Percentiles rank a stretch among this genome's conserved stretches.
phyloP scores from a whole-genome alignment of 2,797 vertebrate genomes.

The Adrianichthys oophorus region DNA sequence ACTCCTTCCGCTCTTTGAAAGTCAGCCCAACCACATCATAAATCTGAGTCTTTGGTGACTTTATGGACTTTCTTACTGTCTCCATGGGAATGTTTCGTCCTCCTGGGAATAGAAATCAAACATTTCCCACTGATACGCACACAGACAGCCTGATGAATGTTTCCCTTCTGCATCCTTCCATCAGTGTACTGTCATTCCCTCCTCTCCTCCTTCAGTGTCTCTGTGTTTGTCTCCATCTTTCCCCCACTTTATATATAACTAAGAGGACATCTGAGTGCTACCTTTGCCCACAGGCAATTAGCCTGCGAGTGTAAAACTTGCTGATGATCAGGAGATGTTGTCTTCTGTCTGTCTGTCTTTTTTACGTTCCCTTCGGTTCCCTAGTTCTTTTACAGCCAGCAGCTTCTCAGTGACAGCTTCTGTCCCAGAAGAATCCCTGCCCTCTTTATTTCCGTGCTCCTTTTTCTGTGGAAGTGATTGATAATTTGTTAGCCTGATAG shows the following conservation, averaged over 20 bases:
- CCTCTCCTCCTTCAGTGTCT: constrained; percentile 1
- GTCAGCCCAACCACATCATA: not conserved
- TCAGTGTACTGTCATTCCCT: constrained; percentile 35
- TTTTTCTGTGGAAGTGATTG: constrained; percentile 31
- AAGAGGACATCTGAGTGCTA: constrained; percentile 54
- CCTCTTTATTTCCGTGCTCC: constrained; percentile 1
- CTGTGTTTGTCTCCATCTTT: not conserved
- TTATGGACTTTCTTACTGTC: constrained; percentile 10
- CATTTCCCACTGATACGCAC: constrained; percentile 23
- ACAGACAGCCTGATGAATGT: constrained; percentile 63
- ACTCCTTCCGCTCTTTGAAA: constrained; percentile 1
- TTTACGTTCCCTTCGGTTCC: not conserved
- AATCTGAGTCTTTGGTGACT: not conserved
- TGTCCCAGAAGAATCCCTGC: constrained; percentile 36
- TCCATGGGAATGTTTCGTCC: constrained; percentile 22
- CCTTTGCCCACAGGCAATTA: constrained; percentile 72
- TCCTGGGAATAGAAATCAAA: constrained; percentile 20
- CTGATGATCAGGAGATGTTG: constrained; percentile 48
- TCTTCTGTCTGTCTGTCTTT: constrained; percentile 22
- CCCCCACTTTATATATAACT: constrained; percentile 50
- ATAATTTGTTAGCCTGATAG: constrained; percentile 7
- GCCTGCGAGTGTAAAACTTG: constrained; percentile 57
- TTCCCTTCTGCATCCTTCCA: constrained; percentile 34
- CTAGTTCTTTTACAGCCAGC: not conserved
- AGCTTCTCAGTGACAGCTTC: constrained; percentile 30